phyloP scores from a whole-genome alignment of 2,113 vertebrate genomes.

The Hydrochoerus hydrochaeris region DNA sequence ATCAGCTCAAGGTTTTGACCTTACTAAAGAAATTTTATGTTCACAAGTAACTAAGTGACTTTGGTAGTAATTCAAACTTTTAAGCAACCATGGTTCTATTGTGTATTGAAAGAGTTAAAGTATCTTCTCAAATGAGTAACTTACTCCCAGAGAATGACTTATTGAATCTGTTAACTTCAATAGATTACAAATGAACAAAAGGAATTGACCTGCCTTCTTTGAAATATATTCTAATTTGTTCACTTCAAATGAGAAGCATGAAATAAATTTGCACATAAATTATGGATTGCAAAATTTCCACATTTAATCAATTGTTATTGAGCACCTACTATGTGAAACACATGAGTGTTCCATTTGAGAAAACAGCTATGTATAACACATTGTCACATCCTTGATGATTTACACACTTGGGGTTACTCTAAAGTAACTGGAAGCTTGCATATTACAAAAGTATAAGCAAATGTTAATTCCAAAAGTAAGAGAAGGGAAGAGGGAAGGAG shows the following conservation, averaged over 20 bases:
- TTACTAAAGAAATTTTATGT: not conserved
- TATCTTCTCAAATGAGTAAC: not conserved
- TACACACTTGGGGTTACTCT: not conserved
- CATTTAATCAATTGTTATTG: slow-evolving; percentile 42
- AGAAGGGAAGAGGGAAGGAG: not conserved
- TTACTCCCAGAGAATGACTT: slow-evolving; percentile 64
- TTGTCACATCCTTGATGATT: not conserved
- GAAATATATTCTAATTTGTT: slow-evolving; percentile 73
- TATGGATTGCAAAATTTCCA: slow-evolving; percentile 48
- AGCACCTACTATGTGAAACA: slow-evolving; percentile 56
- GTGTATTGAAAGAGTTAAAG: slow-evolving; percentile 29
- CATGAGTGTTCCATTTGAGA: not conserved
- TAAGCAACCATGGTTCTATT: not conserved
- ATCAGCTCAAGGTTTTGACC: not conserved
- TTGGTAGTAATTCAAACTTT: not conserved
- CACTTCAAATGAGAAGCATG: slow-evolving; percentile 36
- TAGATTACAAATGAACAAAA: slow-evolving; percentile 70
- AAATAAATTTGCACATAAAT: slow-evolving; percentile 53
- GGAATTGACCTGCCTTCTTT: slow-evolving; percentile 72
- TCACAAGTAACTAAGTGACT: not conserved
- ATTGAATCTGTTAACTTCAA: slow-evolving; percentile 67
- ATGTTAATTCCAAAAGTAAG: slow-evolving; percentile 11
- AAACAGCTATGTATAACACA: not conserved
- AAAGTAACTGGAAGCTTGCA: not conserved
- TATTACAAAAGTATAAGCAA: not conserved